Evolutionary conservation across 2,888 invertebrate species (phyloP).

Genomic region (Lepidonotus clava): DNA sequence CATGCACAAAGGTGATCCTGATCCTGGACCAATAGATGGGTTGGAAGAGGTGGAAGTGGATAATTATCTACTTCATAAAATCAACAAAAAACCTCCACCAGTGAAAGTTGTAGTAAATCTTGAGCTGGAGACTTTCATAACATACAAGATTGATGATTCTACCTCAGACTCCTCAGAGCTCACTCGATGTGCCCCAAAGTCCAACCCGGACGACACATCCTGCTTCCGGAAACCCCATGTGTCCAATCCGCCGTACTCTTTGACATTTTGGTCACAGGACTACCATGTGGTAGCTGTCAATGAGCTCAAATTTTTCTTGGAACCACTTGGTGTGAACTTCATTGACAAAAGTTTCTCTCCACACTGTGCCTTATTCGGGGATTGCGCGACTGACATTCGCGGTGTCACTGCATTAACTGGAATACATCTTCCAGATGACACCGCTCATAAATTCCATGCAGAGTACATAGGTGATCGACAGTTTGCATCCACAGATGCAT

Average conservation of each 20-base stretch:
- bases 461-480: slow-evolving; percentile 6
- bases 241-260: not conserved
- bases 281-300: not conserved
- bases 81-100: too few relatives aligned
- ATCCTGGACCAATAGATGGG: too few relatives aligned
- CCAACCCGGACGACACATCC: not conserved
- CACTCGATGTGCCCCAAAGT: not conserved
- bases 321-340: slow-evolving; percentile 31
- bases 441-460: not conserved
- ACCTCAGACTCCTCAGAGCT: not conserved
- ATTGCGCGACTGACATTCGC: not conserved
- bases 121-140: not conserved
- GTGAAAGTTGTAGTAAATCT: too few relatives aligned
- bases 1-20: too few relatives aligned
- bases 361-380: not conserved
- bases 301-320: slow-evolving; percentile 14
- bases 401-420: not conserved
- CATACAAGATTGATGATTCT: not conserved
- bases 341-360: slow-evolving; percentile 50
- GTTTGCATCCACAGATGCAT: slow-evolving; percentile 14
- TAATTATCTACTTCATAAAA: too few relatives aligned
- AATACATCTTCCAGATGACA: not conserved
- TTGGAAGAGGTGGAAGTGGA: too few relatives aligned
- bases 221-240: not conserved
- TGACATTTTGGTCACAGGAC: slow-evolving; percentile 43